These are phyloP conservation scores for Petromus typicus DNA, from an alignment of 2,113 vertebrate genomes.

Conservation along the genomic window DNA sequence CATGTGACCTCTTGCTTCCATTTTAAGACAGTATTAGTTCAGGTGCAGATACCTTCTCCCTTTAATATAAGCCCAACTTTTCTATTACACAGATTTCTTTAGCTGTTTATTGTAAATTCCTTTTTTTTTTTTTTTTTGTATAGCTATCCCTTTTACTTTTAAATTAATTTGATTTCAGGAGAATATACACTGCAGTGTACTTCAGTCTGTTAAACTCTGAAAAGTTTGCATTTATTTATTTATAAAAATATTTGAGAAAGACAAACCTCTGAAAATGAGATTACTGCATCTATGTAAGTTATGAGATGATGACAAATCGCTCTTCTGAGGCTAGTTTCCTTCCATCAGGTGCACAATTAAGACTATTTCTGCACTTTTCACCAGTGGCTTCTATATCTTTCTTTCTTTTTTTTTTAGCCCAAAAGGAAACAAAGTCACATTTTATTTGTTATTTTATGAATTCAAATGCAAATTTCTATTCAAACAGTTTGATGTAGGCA, in stretches of 20 bases:
- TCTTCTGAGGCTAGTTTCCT: background rate
- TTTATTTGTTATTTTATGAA: background rate
- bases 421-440: background rate
- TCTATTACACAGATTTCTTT: too few species aligned
- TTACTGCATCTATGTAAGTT: background rate
- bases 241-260: too few species aligned
- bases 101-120: too few species aligned
- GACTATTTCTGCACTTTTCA: background rate
- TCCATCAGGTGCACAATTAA: background rate
- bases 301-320: background rate
- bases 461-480: slow-evolving; percentile 9
- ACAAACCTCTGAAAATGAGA: background rate
- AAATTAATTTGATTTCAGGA: too few species aligned
- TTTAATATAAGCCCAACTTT: background rate
- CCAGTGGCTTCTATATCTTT: background rate
- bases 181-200: too few species aligned
- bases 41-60: background rate
- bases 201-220: too few species aligned
- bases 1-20: background rate
- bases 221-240: too few species aligned
- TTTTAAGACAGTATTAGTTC: background rate
- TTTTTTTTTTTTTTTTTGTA: too few species aligned
- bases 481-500: background rate
- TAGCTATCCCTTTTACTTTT: too few species aligned
- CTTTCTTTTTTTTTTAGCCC: background rate